Evolutionary conservation across 2,797 vertebrate genomes (phyloP).

Genomic region (Bovichtus variegatus): DNA sequence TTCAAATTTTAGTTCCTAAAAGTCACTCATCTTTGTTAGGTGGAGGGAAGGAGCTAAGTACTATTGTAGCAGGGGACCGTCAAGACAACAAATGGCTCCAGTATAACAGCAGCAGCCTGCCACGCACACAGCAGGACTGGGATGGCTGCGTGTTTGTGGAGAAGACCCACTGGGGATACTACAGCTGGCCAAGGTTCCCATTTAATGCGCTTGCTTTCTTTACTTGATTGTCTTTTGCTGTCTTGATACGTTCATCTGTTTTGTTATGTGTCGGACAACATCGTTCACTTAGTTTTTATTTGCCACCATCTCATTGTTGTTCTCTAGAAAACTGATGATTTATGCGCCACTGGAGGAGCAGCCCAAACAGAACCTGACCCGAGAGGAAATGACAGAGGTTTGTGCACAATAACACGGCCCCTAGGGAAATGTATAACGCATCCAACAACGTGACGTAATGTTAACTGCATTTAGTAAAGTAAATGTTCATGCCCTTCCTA

Average conservation of each 20-base stretch:
- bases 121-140: constrained; percentile 92
- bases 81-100: constrained; percentile 95
- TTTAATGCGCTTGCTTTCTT: constrained; percentile 5
- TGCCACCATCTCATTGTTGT: neutral
- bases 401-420: neutral
- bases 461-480: neutral
- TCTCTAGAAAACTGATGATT: constrained; percentile 90
- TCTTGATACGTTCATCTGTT: neutral
- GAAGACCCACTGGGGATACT: constrained; percentile 99
- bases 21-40: constrained; percentile 72
- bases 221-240: neutral
- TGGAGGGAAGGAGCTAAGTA: constrained; percentile 78
- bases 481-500: constrained; percentile 19
- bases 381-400: constrained; percentile 95
- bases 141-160: constrained; percentile 92
- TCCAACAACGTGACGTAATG: neutral
- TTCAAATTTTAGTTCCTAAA: too few species aligned
- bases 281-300: constrained; percentile 1
- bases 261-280: neutral
- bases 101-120: constrained; percentile 91
- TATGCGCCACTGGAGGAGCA: constrained; percentile 93
- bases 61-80: constrained; percentile 90
- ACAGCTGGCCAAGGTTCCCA: constrained; percentile 93
- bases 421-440: neutral
- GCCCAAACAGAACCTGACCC: constrained; percentile 89